A percentile compares a stretch with the other conserved stretches of the same genome.
These are phyloP conservation scores for Daktulosphaira vitifoliae DNA, from an alignment of 1,140 invertebrate species.

Conservation along the genomic window DNA sequence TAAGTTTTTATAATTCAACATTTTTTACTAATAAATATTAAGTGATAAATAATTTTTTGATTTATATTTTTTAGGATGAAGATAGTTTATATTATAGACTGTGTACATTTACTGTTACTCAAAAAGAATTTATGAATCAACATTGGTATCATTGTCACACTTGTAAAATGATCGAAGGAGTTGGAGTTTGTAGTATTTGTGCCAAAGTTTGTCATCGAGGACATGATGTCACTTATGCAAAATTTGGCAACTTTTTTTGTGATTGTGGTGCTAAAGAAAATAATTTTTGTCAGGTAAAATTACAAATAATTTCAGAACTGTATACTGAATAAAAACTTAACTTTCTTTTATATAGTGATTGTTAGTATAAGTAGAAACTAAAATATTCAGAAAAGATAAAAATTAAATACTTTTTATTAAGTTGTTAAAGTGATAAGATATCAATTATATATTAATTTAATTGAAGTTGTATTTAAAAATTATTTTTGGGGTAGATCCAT, in stretches of 20 bases:
- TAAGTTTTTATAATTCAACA: too few species aligned
- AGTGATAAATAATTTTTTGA: too few species aligned
- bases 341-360: neutral
- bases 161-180: slow-evolving; percentile 95
- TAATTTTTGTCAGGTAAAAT: slow-evolving; percentile 51
- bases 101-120: slow-evolving; percentile 93
- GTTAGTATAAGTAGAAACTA: too few species aligned
- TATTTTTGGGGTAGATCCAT: too few species aligned
- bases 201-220: slow-evolving; percentile 92
- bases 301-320: neutral
- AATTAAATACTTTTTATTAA: too few species aligned
- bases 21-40: too few species aligned
- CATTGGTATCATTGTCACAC: slow-evolving; percentile 97
- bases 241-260: slow-evolving; percentile 98
- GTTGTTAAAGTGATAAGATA: too few species aligned
- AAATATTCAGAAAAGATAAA: slow-evolving; percentile 46
- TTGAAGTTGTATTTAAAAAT: too few species aligned
- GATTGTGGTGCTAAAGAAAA: slow-evolving; percentile 96
- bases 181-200: slow-evolving; percentile 95
- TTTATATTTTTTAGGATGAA: slow-evolving; percentile 59
- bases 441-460: too few species aligned
- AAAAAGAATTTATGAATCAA: slow-evolving; percentile 98
- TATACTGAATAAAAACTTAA: neutral
- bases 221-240: slow-evolving; percentile 95
- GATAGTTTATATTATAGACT: slow-evolving; percentile 88